A percentile compares a stretch with the other conserved stretches of the same genome.
phyloP scores from a whole-genome alignment of 2,113 vertebrate species.

The Nesogale talazaci region DNA sequence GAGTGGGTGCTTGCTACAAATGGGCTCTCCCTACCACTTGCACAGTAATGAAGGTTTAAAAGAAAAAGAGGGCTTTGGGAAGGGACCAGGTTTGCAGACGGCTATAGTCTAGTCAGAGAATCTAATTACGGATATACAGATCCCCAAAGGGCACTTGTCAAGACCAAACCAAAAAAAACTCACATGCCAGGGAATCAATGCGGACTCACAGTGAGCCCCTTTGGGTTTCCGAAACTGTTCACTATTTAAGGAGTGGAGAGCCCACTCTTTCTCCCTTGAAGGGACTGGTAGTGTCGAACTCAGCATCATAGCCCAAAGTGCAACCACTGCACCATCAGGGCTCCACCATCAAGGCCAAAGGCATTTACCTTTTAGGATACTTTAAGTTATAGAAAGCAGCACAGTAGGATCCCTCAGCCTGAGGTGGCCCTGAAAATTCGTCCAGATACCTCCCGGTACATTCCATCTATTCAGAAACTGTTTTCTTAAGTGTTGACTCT shows the following conservation, averaged over 20 bases:
- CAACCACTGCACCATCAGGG: too few species aligned
- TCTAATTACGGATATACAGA: background rate
- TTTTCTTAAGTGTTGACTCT: background rate
- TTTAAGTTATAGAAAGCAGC: constrained; percentile 39
- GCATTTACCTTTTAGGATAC: background rate
- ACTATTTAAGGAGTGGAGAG: too few species aligned
- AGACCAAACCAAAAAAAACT: background rate
- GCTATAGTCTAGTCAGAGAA: constrained; percentile 16
- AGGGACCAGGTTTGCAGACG: background rate
- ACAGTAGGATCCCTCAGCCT: constrained; percentile 7
- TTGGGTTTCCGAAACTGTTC: too few species aligned
- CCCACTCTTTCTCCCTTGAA: too few species aligned
- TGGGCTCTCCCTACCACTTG: constrained; percentile 22
- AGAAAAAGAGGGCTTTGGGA: constrained; percentile 5
- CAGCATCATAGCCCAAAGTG: too few species aligned
- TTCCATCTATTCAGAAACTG: constrained; percentile 46
- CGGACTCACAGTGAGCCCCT: too few species aligned
- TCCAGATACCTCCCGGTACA: background rate
- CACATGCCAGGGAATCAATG: too few species aligned
- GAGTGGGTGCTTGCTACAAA: constrained; percentile 2
- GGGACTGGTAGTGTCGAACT: too few species aligned
- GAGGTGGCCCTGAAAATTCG: constrained; percentile 22
- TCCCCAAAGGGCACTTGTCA: constrained; percentile 24
- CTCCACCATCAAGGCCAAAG: constrained; percentile 44
- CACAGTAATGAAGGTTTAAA: background rate